Percentiles rank a stretch among this genome's conserved stretches.
phyloP scores from a whole-genome alignment of 2,113 vertebrate species.

The Phrynocephalus versicolor region DNA sequence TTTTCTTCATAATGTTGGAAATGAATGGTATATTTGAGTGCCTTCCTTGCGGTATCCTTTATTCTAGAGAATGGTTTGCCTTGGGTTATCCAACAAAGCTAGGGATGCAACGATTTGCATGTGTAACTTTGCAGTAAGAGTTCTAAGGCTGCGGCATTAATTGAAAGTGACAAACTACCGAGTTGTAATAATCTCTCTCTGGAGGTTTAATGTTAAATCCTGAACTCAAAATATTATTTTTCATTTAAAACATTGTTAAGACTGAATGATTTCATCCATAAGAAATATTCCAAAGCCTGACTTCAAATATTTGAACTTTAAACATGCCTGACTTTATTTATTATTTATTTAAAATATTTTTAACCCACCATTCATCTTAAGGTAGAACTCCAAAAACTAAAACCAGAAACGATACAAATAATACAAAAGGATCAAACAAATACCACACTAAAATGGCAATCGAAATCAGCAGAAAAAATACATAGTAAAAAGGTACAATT shows the following conservation, averaged over 20 bases:
- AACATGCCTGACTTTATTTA: neutral
- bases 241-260: constrained; percentile 47
- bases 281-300: neutral
- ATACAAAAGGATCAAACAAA: too few species aligned
- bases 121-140: constrained; percentile 39
- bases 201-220: constrained; percentile 40
- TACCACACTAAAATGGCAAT: too few species aligned
- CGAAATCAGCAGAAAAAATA: too few species aligned
- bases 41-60: constrained; percentile 61
- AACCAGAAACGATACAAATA: neutral
- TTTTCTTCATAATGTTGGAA: constrained; percentile 49
- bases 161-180: constrained; percentile 62
- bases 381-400: neutral
- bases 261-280: constrained; percentile 52
- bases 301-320: neutral
- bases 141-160: constrained; percentile 60
- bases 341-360: too few species aligned
- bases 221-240: constrained; percentile 45
- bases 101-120: constrained; percentile 56
- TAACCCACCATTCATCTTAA: too few species aligned
- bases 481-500: too few species aligned
- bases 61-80: constrained; percentile 49
- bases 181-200: constrained; percentile 61
- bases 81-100: constrained; percentile 44
- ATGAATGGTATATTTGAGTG: constrained; percentile 56